Evolutionary conservation across 2,113 vertebrate species (phyloP).

Genomic region (Rynchops niger): DNA sequence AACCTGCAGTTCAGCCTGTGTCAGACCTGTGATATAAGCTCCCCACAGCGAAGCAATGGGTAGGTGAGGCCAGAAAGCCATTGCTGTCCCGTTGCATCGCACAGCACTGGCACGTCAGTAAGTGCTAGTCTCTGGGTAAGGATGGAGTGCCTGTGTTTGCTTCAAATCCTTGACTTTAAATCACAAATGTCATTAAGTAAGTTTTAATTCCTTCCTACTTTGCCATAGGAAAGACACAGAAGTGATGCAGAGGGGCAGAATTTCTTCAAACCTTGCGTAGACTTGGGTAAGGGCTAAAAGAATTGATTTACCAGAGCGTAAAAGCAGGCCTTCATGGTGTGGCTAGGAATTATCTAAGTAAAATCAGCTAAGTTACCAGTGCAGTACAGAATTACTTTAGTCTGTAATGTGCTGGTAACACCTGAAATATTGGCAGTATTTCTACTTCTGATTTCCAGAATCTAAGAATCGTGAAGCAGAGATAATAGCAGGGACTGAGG

Average conservation of each 20-base stretch:
- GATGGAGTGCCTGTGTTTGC: neutral
- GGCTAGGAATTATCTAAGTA: neutral
- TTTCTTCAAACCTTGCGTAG: neutral
- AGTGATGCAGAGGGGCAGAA: neutral
- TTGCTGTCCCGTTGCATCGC: neutral
- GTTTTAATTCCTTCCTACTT: neutral
- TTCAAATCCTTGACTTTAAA: neutral
- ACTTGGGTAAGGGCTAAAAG: neutral
- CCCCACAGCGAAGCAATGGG: neutral
- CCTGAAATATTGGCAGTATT: neutral
- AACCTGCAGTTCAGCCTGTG: neutral
- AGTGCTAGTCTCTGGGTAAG: neutral
- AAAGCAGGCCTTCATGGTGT: fast-evolving
- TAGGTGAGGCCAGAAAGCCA: neutral
- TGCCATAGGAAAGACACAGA: neutral
- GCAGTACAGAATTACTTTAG: too few relatives aligned
- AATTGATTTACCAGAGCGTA: neutral
- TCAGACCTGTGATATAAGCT: neutral
- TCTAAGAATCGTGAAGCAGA: neutral
- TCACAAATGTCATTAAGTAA: neutral
- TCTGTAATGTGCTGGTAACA: neutral
- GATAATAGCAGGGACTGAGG: neutral
- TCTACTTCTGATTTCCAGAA: neutral
- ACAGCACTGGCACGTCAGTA: neutral
- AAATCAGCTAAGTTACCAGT: too few relatives aligned